Conservation (phyloP, 2,888 invertebrate species). For the Seladonia tumulorum region DNA sequence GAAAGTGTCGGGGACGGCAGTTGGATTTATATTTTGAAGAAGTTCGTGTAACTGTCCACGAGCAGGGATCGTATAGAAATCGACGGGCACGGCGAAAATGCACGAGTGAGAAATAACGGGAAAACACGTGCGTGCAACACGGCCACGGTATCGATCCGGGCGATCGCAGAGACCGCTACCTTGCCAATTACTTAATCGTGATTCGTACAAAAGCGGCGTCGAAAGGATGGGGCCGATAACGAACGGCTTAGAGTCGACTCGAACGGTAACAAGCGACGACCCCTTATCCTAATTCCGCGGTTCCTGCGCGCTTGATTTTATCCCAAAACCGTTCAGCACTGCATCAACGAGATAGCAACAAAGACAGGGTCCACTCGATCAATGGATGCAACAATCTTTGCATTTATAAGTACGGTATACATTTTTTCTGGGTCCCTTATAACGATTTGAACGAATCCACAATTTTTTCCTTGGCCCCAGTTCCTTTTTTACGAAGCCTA, state of each 20-base stretch:
- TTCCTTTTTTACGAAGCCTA: not conserved
- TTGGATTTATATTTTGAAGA: slow-evolving; percentile 54
- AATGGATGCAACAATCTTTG: too few relatives aligned
- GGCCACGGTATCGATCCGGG: slow-evolving; percentile 52
- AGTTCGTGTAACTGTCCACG: slow-evolving; percentile 54
- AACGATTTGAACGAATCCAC: not conserved
- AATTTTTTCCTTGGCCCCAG: too few relatives aligned
- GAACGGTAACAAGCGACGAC: slow-evolving; percentile 19
- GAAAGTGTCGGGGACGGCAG: slow-evolving; percentile 35
- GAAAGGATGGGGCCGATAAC: slow-evolving; percentile 26
- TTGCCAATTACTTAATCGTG: slow-evolving; percentile 64
- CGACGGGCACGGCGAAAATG: slow-evolving; percentile 45
- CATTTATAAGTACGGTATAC: too few relatives aligned
- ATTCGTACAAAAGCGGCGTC: slow-evolving; percentile 50
- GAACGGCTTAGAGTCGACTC: slow-evolving; percentile 8
- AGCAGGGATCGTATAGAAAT: slow-evolving; percentile 43
- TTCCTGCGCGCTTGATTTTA: not conserved
- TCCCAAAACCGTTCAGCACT: not conserved
- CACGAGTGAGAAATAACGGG: slow-evolving; percentile 57
- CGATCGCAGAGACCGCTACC: slow-evolving; percentile 57
- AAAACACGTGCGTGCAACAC: slow-evolving; percentile 61
- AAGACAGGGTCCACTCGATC: not conserved
- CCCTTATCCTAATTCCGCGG: not conserved
- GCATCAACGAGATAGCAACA: not conserved
- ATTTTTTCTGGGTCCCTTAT: not conserved